Conservation (phyloP, 2,797 vertebrate species). For the Pipistrellus pipistrellus region DNA sequence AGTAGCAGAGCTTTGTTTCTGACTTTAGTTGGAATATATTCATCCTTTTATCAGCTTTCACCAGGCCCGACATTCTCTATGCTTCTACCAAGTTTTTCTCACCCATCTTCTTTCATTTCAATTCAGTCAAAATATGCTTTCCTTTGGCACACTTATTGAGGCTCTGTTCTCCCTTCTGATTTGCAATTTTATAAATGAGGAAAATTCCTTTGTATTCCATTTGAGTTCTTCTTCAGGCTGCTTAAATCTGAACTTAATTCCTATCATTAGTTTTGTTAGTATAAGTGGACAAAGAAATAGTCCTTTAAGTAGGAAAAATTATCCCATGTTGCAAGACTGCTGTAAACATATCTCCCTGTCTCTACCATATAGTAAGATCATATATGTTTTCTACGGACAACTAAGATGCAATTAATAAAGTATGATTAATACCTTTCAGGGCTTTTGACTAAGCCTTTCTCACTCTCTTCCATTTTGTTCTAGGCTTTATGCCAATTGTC, state of each 20-base stretch:
- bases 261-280: conserved; percentile 47
- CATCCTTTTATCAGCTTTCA: neutral
- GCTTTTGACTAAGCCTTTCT: conserved; percentile 69
- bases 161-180: conserved; percentile 20
- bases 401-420: conserved; percentile 65
- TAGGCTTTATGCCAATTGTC: conserved; percentile 58
- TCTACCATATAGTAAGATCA: conserved; percentile 22
- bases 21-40: conserved; percentile 38
- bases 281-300: conserved; percentile 45
- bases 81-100: conserved; percentile 25
- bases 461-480: conserved; percentile 56
- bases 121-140: conserved; percentile 31
- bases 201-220: conserved; percentile 43
- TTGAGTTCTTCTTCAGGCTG: conserved; percentile 20
- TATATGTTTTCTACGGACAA: conserved; percentile 52
- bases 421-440: conserved; percentile 31
- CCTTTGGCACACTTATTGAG: neutral
- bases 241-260: conserved; percentile 32
- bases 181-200: conserved; percentile 23
- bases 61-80: neutral
- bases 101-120: neutral
- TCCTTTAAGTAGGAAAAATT: conserved; percentile 32
- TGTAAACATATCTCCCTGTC: conserved; percentile 58
- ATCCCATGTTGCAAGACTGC: neutral
- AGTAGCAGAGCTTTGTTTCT: conserved; percentile 22